Percentiles rank a stretch among this genome's conserved stretches.
phyloP scores from a whole-genome alignment of 2,888 invertebrate genomes.

The Adela reaumurella region DNA sequence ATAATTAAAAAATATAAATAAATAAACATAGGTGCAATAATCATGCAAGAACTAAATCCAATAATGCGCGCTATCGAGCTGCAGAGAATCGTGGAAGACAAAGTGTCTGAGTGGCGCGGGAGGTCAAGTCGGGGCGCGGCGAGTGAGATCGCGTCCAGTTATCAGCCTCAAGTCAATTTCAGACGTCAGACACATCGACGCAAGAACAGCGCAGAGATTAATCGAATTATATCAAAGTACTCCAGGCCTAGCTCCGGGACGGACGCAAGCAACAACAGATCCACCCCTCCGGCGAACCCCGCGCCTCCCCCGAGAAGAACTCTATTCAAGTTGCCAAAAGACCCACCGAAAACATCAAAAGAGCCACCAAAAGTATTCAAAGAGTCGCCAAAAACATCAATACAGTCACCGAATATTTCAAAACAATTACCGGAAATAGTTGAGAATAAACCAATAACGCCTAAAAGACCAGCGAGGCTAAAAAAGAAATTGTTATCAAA shows the following conservation, averaged over 20 bases:
- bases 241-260: conserved; percentile 40
- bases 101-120: conserved; percentile 51
- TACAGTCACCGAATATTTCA: not conserved
- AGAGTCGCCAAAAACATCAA: conserved; percentile 1
- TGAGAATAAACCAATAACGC: not conserved
- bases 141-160: conserved; percentile 44
- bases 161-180: conserved; percentile 51
- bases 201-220: conserved; percentile 52
- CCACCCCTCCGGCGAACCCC: conserved; percentile 22
- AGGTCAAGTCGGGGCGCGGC: conserved; percentile 39
- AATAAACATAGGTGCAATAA: too few species aligned
- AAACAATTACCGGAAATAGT: not conserved
- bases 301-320: conserved; percentile 29
- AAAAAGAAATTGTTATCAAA: conserved; percentile 21
- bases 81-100: conserved; percentile 49
- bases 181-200: conserved; percentile 48
- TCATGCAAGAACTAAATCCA: conserved; percentile 47
- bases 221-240: conserved; percentile 54
- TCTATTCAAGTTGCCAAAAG: too few species aligned
- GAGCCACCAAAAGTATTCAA: not conserved
- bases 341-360: not conserved
- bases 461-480: not conserved
- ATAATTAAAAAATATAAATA: too few species aligned
- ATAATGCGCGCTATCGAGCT: conserved; percentile 50
- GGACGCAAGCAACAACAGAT: conserved; percentile 21